Conservation (phyloP, 2,888 invertebrate genomes). For the Amphiduros pacificus region DNA sequence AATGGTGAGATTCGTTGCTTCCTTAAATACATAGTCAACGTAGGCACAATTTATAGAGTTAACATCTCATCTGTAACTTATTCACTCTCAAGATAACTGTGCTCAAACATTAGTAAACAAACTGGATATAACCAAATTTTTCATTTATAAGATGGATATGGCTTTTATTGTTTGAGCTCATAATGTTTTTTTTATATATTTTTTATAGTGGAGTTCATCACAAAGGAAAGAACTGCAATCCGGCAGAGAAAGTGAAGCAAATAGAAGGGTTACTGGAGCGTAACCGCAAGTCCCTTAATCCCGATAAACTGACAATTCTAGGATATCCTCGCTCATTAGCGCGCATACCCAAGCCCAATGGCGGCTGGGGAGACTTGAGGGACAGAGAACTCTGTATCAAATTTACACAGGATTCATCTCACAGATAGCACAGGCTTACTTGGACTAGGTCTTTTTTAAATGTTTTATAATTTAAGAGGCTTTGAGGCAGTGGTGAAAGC, state of each 20-base stretch:
- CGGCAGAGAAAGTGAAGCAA: slow-evolving; percentile 45
- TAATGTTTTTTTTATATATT: slow-evolving; percentile 13
- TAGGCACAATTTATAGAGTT: no score
- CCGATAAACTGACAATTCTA: slow-evolving; percentile 57
- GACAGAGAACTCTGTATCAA: slow-evolving; percentile 77
- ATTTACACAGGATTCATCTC: slow-evolving; percentile 30
- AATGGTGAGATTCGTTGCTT: slow-evolving; percentile 73
- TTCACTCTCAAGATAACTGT: no score
- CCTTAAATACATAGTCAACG: not conserved
- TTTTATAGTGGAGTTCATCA: slow-evolving; percentile 88
- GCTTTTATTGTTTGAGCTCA: not conserved
- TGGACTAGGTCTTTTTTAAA: no score
- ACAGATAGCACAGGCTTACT: slow-evolving; percentile 1
- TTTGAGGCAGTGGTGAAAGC: no score
- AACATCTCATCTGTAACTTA: no score
- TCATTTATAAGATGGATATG: not conserved
- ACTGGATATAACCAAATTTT: not conserved
- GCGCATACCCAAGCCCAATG: slow-evolving; percentile 68
- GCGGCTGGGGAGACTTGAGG: slow-evolving; percentile 95
- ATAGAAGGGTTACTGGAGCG: slow-evolving; percentile 54
- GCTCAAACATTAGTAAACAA: no score
- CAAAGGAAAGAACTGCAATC: slow-evolving; percentile 69
- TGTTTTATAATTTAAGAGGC: no score
- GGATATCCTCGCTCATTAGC: slow-evolving; percentile 66
- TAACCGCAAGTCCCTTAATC: slow-evolving; percentile 61